Evolutionary conservation across 2,888 invertebrate species (phyloP), one percentile per base, ranked within the genome.

Genomic region (Orchesella flavescens): DNA sequence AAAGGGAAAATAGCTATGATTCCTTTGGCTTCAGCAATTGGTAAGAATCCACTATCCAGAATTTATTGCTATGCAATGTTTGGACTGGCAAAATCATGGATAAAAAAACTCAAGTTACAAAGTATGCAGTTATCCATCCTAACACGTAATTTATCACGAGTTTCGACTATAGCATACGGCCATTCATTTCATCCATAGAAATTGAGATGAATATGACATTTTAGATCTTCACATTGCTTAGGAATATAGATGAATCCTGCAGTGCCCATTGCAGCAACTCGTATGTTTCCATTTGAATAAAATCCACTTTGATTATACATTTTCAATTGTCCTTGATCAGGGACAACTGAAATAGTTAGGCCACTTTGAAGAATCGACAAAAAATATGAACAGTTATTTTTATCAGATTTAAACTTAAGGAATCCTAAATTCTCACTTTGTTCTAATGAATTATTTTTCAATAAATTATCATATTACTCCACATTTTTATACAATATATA

Each of bases 141-240:
- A 24, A 24, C 24, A 68, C 61, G 44, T n/a, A 19, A 57, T n/a
- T 46, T 13, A 19, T 23, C n/a, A n/a, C n/a, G n/a, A n/a, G 13
- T 49, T 49, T 49, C 49, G 10, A n/a, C n/a, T n/a, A n/a, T n/a
- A 7, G 53, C 86, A 79, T 84, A 87, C 86, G 84, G 86, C 77
- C 83, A 88, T 77, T 88, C 88, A 63, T 88, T 84, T 49, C 88
- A 88, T 46, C 88, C 88, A 80, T 88, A 87, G 66, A 88, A 87
- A 78, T 87, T 86, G 21, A 88, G 13, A 68, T 88, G 87, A 10
- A 88, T 82, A 24, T 75, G 76, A 66, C 88, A 88, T 19, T 80
- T 61, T 13, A 63, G 46, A 1, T 65, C 21, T 43, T 82, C 76
- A 49, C 87, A 87, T 2, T 24, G 17, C 13, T 71, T 74, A 23